Evolutionary conservation across 1,140 invertebrate genomes (phyloP).

Genomic region (Cydia strobilella): DNA sequence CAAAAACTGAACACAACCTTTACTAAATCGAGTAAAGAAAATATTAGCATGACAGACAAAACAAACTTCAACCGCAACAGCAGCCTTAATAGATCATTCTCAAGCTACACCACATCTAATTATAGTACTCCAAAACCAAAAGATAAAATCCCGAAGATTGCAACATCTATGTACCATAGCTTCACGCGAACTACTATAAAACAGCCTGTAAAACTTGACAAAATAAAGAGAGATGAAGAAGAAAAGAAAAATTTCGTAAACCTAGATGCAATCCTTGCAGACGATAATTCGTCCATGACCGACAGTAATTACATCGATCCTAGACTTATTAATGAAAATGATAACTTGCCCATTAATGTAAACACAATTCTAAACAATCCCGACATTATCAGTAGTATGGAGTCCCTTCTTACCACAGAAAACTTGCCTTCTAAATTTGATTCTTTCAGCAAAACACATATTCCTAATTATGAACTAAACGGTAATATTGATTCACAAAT

Average conservation of each 20-base stretch:
- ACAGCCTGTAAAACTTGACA: conserved; percentile 72
- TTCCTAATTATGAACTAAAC: conserved; percentile 49
- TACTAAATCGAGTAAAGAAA: conserved; percentile 77
- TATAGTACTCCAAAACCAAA: conserved; percentile 73
- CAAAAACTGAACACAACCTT: conserved; percentile 73
- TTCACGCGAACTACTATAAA: conserved; percentile 70
- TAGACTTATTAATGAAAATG: conserved; percentile 75
- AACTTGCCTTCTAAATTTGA: conserved; percentile 74
- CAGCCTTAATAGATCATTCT: conserved; percentile 71
- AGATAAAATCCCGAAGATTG: conserved; percentile 76
- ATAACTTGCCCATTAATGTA: conserved; percentile 74
- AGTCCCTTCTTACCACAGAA: conserved; percentile 73
- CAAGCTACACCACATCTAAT: conserved; percentile 67
- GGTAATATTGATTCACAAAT: conserved; percentile 35
- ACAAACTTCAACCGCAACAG: conserved; percentile 63
- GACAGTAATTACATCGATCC: conserved; percentile 77
- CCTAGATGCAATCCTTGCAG: conserved; percentile 65
- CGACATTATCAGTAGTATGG: conserved; percentile 76
- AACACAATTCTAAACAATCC: conserved; percentile 75
- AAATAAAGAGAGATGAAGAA: conserved; percentile 63
- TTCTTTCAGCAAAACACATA: conserved; percentile 57
- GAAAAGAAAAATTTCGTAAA: conserved; percentile 71
- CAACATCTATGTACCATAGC: conserved; percentile 74
- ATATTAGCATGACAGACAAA: conserved; percentile 66
- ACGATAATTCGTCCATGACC: conserved; percentile 70